Conservation (phyloP, 2,888 invertebrate genomes). For the Agriopis marginaria region DNA sequence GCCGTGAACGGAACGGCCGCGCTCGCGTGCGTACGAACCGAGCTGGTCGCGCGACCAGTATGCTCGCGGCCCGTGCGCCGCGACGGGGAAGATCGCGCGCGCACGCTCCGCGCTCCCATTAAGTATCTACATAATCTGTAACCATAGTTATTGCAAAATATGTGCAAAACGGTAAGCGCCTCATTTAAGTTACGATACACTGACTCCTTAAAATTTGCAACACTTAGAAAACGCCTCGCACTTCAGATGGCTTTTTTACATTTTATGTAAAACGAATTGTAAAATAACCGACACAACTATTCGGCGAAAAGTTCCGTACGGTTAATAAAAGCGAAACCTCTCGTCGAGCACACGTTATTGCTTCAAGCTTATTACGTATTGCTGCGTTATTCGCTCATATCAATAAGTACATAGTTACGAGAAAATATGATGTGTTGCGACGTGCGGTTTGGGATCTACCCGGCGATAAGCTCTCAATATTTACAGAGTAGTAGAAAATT, state of each 20-base stretch:
- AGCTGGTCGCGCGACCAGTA: conserved; percentile 28
- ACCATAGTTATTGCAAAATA: conserved; percentile 83
- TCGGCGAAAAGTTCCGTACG: conserved; percentile 75
- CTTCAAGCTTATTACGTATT: conserved; percentile 81
- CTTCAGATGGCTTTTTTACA: conserved; percentile 69
- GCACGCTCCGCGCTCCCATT: conserved; percentile 57
- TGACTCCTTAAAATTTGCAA: conserved; percentile 78
- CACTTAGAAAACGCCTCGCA: conserved; percentile 77
- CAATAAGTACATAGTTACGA: conserved; percentile 64
- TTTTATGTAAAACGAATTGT: conserved; percentile 71
- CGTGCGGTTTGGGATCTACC: conserved; percentile 80
- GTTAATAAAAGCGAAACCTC: conserved; percentile 74
- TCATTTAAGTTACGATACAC: conserved; percentile 81
- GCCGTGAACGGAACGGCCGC: conserved; percentile 66
- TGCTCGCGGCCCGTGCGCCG: conserved; percentile 49
- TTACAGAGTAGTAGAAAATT: conserved; percentile 85
- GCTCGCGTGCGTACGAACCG: conserved; percentile 62
- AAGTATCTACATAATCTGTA: conserved; percentile 74
- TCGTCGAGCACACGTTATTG: conserved; percentile 81
- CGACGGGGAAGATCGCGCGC: conserved; percentile 70
- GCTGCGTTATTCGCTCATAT: conserved; percentile 69
- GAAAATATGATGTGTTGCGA: conserved; percentile 76
- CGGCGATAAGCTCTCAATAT: conserved; percentile 85
- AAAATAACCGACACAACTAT: conserved; percentile 82
- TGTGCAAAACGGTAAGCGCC: conserved; percentile 84